Evolutionary conservation across 2,888 invertebrate species (phyloP), one percentile per base, ranked within the genome.

Genomic region (Erebia ligea): DNA sequence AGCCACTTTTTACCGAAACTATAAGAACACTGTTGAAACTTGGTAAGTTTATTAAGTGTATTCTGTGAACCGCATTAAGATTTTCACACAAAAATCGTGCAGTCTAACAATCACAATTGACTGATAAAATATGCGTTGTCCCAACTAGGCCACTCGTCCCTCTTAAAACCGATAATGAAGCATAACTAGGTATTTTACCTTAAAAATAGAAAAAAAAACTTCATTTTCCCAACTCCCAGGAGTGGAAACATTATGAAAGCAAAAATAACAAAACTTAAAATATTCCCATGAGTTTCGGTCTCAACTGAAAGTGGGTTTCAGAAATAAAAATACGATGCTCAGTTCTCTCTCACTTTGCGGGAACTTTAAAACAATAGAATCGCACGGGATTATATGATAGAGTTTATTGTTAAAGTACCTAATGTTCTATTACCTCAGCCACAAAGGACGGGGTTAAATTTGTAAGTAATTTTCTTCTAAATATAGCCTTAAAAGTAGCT

Each of bases 341-440:
- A 71, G 62, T 40, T 59, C 71, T 70, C 72, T 58, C 66, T 64
- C 68, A 61, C 48, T 62, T 8, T 15, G 9, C 19, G 54, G 65
- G 10, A 69, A 76, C 75, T 77, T 75, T 56, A 63, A 68, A 76
- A 76, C 76, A 75, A 77, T 76, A 62, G 72, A 65, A 73, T 68
- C 75, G 74, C 15, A 45, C 61, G 13, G 45, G 21, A 21, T 48
- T 48, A 15, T 62, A 21, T 62, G 9, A 62, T 15, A n/a, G 19
- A 62, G 62, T 62, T 62, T 25, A 57, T 13, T 25, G 25, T 57
- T 57, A 19, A 54, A 19, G 19, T 54, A 54, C 56, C 21, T 25
- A 15, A 6, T 5, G 21, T 21, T 13, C 6, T 25, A 15, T 57
- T 11, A 21, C 5, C 13, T 54, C 11, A 19, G 17, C 54, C 10